Evolutionary conservation across 2,797 vertebrate species (phyloP), one percentile per base, ranked within the genome.

Genomic region (Gephyroberyx darwinii): DNA sequence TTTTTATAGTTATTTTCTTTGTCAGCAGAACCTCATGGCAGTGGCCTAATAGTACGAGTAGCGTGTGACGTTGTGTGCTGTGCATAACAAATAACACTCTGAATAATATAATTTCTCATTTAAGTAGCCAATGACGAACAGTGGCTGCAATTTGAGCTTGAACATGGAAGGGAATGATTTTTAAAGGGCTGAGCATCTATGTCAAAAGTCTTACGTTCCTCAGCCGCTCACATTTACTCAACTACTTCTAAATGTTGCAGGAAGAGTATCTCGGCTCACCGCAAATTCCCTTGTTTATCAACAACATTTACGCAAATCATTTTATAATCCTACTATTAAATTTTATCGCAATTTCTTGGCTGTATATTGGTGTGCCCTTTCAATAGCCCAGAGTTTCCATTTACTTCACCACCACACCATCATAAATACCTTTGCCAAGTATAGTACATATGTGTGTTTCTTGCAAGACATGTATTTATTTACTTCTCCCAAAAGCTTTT

Each of bases 381-480:
- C 35, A 58, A 39, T 10, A n/a, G 19, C 58, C 37, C 26, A 2
- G 12, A 51, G 6, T 60, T 67, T 62, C 17, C 9, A 17, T 39
- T 63, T 31, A 13, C 20, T 13, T 55, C 19, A 65, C 22, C 0
- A 50, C 10, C 1, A 1, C 26, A 9, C 5, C 10, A n/a, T 26
- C 14, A 48, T 14, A 52, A 26, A 61, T 69, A 2, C 7, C 8
- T 30, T 45, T 22, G 13, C 35, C 14, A 31, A 4, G 4, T 57
- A 50, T 12, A 53, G 2, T 14, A 5, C 26, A 4, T 26, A 39
- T 20, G 35, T 16, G 14, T 75, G 14, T 83, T 52, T 71, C 12
- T 63, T 35, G 14, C 8, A 20, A 64, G 31, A 56, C 8, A 63
- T 14, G 9, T 26, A 2, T 37, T 61, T 53, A 31, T 13, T 47